Evolutionary conservation across 2,113 vertebrate genomes (phyloP), one percentile per base, ranked within the genome.

Genomic region (Numenius arquata): DNA sequence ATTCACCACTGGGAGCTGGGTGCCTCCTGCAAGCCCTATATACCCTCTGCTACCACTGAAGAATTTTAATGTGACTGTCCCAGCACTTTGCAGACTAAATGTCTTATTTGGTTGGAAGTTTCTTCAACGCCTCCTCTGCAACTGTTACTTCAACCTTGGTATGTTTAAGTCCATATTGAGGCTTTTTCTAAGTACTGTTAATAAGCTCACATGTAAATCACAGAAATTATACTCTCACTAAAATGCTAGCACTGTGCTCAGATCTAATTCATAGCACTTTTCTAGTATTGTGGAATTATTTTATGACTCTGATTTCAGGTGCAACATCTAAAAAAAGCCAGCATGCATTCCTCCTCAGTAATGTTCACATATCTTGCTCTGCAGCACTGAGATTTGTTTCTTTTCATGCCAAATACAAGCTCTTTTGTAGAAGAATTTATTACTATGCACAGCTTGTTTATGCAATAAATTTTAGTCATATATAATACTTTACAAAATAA

Each of bases 381-480:
- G 40, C n/a, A 68, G 55, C 52, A 53, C 21, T 56, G 48, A 93
- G 45, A 75, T 34, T 52, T 36, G n/a, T 91, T 86, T 41, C 91
- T 93, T 50, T 45, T 58, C 50, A 23, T 66, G n/a, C 11, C 58
- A 68, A 84, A 80, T 88, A 34, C 23, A 65, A 95, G 82, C 80
- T 80, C 70, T 55, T 95, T 91, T 94, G 91, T 89, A 91, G 68
- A 94, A 88, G 43, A 71, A 94, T 70, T 95, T 89, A 96, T 89
- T 41, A 32, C 68, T 53, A 38, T 18, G 52, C 72, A 70, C 70
- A 67, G n/a, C 90, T 93, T 93, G 72, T 94, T 95, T 95, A 93
- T 29, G 56, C 48, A 56, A 56, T 38, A 62, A 21, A 67, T 38
- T 55, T 38, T 30, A 34, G 15, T 76, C 15, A 10, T 88, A 90